Conservation (phyloP, 1,140 invertebrate genomes). For the Drosophila oshimai region DNA sequence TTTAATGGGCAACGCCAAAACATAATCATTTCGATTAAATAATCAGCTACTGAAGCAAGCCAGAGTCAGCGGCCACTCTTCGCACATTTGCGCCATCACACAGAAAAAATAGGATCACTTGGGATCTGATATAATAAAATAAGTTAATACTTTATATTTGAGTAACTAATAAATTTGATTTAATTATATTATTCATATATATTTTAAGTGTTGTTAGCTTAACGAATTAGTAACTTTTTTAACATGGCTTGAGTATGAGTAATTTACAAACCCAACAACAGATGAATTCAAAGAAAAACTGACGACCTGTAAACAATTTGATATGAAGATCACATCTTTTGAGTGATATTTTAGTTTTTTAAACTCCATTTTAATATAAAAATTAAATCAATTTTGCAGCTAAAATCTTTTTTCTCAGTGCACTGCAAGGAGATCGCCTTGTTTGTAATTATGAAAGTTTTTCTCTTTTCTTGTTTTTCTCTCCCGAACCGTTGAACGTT, state of each 20-base stretch:
- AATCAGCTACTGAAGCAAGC: slow-evolving; percentile 64
- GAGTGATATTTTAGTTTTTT: too few species aligned
- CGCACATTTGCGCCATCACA: slow-evolving; percentile 53
- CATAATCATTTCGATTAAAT: slow-evolving; percentile 79
- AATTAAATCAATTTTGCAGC: neutral
- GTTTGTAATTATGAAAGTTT: slow-evolving; percentile 77
- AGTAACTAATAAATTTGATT: too few species aligned
- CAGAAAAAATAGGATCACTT: neutral
- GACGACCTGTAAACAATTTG: too few species aligned
- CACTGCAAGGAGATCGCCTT: slow-evolving; percentile 28
- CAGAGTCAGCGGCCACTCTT: slow-evolving; percentile 42
- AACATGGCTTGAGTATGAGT: too few species aligned
- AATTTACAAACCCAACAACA: too few species aligned
- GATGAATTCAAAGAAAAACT: too few species aligned
- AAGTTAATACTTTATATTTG: too few species aligned
- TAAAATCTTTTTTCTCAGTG: neutral
- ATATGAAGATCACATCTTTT: too few species aligned
- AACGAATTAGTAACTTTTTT: too few species aligned
- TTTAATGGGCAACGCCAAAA: slow-evolving; percentile 67
- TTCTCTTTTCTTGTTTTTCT: slow-evolving; percentile 35
- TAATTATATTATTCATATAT: too few species aligned
- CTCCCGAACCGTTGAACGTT: slow-evolving; percentile 45
- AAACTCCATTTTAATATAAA: too few species aligned
- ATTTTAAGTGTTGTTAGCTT: too few species aligned
- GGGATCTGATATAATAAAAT: neutral